phyloP scores from a whole-genome alignment of 2,113 vertebrate genomes.

The Apodemus sylvaticus region DNA sequence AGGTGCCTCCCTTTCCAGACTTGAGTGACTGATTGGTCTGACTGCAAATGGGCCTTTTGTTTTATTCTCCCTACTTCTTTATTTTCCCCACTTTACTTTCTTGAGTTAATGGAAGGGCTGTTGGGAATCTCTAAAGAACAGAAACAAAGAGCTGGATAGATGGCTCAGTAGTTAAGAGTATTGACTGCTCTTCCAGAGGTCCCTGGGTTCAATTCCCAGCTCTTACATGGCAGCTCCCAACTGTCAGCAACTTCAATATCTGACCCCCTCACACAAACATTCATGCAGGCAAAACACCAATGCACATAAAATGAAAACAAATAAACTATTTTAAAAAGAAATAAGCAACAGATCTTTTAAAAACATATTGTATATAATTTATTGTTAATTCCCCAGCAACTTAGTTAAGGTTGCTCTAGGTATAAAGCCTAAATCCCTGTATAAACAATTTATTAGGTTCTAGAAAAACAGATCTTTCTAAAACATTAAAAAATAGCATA shows the following conservation, averaged over 20 bases:
- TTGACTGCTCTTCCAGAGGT: too few relatives aligned
- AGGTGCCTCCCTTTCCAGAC: background rate
- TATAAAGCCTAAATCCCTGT: too few relatives aligned
- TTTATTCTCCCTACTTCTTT: background rate
- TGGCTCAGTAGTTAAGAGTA: too few relatives aligned
- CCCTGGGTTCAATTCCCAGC: too few relatives aligned
- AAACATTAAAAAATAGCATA: background rate
- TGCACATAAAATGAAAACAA: too few relatives aligned
- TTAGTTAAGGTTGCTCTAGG: background rate
- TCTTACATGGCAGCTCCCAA: too few relatives aligned
- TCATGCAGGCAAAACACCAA: too few relatives aligned
- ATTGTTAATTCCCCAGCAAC: constrained; percentile 2
- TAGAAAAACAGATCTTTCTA: background rate
- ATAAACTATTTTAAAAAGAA: background rate
- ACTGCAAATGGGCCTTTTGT: background rate
- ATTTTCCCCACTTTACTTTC: too few relatives aligned
- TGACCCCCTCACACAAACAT: too few relatives aligned
- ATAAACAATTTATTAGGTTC: background rate
- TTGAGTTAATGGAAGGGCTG: background rate
- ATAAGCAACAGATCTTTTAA: background rate
- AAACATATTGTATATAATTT: background rate
- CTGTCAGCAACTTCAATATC: too few relatives aligned
- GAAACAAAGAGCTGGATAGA: background rate
- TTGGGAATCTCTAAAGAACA: background rate
- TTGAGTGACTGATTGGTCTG: background rate